phyloP scores from a whole-genome alignment of 2,797 vertebrate genomes.

The Falco peregrinus region DNA sequence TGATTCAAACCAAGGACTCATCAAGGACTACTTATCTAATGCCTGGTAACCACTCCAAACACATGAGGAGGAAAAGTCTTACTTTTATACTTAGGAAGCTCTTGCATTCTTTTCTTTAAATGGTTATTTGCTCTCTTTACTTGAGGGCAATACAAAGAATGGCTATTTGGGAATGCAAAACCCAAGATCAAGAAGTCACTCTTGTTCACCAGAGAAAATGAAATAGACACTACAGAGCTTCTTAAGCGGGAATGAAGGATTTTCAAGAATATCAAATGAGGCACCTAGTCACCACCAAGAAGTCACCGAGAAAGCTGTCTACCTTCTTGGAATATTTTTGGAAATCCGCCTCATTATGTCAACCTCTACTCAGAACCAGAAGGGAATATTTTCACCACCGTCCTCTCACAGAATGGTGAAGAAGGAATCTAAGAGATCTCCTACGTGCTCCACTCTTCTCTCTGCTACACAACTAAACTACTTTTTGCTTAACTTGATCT shows the following conservation, averaged over 20 bases:
- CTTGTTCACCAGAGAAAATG: not conserved
- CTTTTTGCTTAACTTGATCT: not conserved
- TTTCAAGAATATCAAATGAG: slow-evolving; percentile 1
- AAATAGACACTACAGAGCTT: not conserved
- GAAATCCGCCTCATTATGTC: slow-evolving; percentile 16
- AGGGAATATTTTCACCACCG: not conserved
- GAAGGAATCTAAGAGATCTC: not conserved
- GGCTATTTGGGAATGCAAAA: not conserved
- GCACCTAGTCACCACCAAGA: not conserved
- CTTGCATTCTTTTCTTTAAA: not conserved
- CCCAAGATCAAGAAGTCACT: not conserved
- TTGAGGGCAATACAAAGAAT: not conserved
- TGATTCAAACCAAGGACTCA: not conserved
- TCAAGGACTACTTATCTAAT: not conserved
- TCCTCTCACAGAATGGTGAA: not conserved
- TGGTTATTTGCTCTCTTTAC: not conserved
- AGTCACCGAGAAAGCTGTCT: not conserved
- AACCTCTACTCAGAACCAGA: not conserved
- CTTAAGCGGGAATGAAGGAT: not conserved
- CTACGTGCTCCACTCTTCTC: fast-evolving
- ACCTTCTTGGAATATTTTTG: slow-evolving; percentile 1
- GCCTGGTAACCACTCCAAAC: not conserved
- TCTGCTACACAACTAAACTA: not conserved
- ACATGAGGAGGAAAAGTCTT: not conserved
- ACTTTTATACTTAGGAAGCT: not conserved